A percentile compares a stretch with the other conserved stretches of the same genome.
Evolutionary conservation across 1,140 invertebrate species (phyloP).

Genomic region (Littorina saxatilis): DNA sequence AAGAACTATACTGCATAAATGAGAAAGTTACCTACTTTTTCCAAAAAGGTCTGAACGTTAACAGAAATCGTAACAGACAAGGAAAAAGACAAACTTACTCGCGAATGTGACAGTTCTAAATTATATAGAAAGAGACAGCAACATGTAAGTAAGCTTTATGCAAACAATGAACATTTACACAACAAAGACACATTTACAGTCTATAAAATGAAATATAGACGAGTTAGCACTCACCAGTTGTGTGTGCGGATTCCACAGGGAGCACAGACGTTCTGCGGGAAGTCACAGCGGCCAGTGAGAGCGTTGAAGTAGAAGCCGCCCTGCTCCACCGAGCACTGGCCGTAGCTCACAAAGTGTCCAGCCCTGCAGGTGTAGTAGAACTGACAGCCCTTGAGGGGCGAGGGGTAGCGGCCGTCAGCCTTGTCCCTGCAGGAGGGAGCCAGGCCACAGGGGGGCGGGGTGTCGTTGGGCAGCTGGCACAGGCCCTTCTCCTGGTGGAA

Average conservation of each 20-base stretch:
- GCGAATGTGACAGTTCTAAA: too few species aligned
- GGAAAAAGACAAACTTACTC: too few species aligned
- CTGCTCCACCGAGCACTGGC: constrained; percentile 30
- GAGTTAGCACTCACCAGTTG: constrained; percentile 31
- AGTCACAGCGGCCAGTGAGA: constrained; percentile 38
- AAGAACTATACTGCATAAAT: too few species aligned
- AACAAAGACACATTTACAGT: too few species aligned
- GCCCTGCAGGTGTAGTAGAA: constrained; percentile 39
- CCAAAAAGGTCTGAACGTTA: too few species aligned
- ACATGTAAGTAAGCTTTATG: too few species aligned
- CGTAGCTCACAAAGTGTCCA: constrained; percentile 21
- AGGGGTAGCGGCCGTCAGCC: constrained; percentile 40
- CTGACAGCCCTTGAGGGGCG: constrained; percentile 31
- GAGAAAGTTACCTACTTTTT: too few species aligned
- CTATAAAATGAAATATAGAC: too few species aligned
- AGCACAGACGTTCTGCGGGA: constrained; percentile 47
- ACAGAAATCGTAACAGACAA: too few species aligned
- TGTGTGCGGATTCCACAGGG: constrained; percentile 36
- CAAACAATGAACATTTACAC: too few species aligned
- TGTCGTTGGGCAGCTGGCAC: constrained; percentile 40
- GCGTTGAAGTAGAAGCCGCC: constrained; percentile 34
- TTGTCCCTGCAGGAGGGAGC: constrained; percentile 37
- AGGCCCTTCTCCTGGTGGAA: constrained; percentile 29
- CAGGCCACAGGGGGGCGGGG: constrained; percentile 42
- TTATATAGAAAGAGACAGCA: too few species aligned